phyloP scores from a whole-genome alignment of 2,113 vertebrate species.

The Ceyx margarethae region DNA sequence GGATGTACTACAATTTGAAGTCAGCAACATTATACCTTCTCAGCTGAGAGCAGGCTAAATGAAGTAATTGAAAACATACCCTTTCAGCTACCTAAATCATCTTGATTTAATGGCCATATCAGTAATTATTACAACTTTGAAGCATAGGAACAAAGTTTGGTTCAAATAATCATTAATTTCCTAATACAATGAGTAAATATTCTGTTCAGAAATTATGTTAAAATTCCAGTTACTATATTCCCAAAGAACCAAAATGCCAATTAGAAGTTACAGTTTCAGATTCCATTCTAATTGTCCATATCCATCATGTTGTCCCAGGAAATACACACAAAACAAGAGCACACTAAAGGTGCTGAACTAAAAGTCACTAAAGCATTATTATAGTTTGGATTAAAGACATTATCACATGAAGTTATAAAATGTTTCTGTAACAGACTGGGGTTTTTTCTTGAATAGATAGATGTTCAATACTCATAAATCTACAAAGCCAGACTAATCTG shows the following conservation, averaged over 20 bases:
- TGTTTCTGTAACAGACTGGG: not conserved
- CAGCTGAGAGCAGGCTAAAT: not conserved
- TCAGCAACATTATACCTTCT: not conserved
- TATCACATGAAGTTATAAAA: not conserved
- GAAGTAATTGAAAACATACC: not conserved
- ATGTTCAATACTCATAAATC: not conserved
- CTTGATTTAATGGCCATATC: not conserved
- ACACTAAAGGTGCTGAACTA: too few species aligned
- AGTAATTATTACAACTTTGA: not conserved
- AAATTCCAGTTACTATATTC: not conserved
- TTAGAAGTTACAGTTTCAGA: not conserved
- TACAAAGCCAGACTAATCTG: not conserved
- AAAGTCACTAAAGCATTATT: not conserved
- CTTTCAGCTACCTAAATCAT: not conserved
- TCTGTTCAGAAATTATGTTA: not conserved
- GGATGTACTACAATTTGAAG: not conserved
- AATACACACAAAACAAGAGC: not conserved
- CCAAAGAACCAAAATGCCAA: not conserved
- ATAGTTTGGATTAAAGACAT: not conserved
- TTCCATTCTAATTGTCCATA: fast-evolving
- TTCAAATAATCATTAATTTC: not conserved
- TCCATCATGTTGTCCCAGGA: fast-evolving
- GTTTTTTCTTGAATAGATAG: not conserved
- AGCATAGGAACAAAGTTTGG: not conserved
- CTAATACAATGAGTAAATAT: not conserved